Conservation (phyloP, 2,113 vertebrate genomes). For the Ifrita kowaldi region DNA sequence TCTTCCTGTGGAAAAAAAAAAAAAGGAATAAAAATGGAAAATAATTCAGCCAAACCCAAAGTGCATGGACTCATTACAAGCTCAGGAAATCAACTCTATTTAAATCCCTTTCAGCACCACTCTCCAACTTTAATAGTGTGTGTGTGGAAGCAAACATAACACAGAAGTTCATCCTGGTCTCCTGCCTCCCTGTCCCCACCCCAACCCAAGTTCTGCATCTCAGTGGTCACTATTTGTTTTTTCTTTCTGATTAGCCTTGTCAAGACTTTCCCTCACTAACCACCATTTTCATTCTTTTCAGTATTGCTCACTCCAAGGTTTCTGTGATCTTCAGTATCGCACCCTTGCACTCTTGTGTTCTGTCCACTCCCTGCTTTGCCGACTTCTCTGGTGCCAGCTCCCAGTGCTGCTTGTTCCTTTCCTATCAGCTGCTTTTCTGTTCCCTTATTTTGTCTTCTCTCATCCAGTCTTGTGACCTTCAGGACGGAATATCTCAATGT, state of each 20-base stretch:
- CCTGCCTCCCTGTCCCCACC: not conserved
- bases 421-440: not conserved
- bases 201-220: not conserved
- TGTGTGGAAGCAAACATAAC: slow-evolving; percentile 25
- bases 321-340: not conserved
- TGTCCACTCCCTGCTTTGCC: not conserved
- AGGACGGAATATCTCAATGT: not conserved
- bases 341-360: not conserved
- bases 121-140: not conserved
- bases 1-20: slow-evolving; percentile 30
- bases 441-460: not conserved
- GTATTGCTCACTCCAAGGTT: not conserved
- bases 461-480: not conserved
- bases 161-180: not conserved
- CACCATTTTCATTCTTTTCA: not conserved
- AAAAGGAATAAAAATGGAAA: slow-evolving; percentile 7
- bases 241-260: not conserved
- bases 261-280: not conserved
- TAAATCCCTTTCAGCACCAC: slow-evolving; percentile 42
- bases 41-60: slow-evolving; percentile 51
- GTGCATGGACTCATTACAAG: slow-evolving; percentile 46
- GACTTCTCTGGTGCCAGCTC: not conserved
- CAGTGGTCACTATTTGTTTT: not conserved
- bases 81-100: slow-evolving; percentile 54
- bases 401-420: not conserved